Percentiles rank a stretch among this genome's conserved stretches.
These are phyloP conservation scores for Hyles lineata DNA, from an alignment of 2,888 invertebrate genomes.

Conservation along the genomic window DNA sequence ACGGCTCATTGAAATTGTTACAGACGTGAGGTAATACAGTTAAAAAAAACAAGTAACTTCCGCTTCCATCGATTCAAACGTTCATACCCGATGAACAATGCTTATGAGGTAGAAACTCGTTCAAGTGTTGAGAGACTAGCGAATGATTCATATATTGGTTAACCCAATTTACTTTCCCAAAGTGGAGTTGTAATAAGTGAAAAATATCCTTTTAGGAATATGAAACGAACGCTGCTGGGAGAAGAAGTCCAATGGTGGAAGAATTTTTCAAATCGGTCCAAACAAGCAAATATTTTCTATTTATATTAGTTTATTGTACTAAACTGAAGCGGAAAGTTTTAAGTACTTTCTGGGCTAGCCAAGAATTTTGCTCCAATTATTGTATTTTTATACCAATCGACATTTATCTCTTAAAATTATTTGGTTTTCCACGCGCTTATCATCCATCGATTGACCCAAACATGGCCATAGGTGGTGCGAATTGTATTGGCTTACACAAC, in stretches of 20 bases:
- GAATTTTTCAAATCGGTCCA: no score
- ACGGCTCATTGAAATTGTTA: conserved; percentile 21
- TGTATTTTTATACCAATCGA: no score
- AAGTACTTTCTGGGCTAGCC: no score
- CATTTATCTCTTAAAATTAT: not conserved
- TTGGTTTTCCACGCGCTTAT: conserved; percentile 28
- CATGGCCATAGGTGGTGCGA: conserved; percentile 28
- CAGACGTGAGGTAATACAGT: not conserved
- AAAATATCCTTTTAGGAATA: conserved; percentile 3
- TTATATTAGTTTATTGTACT: no score
- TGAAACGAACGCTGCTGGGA: not conserved
- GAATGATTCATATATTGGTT: conserved; percentile 18
- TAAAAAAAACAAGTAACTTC: conserved; percentile 32
- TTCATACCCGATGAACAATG: conserved; percentile 43
- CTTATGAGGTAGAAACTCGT: not conserved
- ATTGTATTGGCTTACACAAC: conserved; percentile 49
- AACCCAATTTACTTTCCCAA: not conserved
- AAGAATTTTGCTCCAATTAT: no score
- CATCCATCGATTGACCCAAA: conserved; percentile 37
- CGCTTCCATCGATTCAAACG: conserved; percentile 42
- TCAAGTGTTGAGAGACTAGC: not conserved
- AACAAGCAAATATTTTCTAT: no score
- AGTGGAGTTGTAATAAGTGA: conserved; percentile 7
- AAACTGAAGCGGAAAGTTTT: no score
- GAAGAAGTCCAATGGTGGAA: no score